Percentiles rank a stretch among this genome's conserved stretches.
phyloP scores from a whole-genome alignment of 1,140 invertebrate genomes.

The Oncopodura yosiiana region DNA sequence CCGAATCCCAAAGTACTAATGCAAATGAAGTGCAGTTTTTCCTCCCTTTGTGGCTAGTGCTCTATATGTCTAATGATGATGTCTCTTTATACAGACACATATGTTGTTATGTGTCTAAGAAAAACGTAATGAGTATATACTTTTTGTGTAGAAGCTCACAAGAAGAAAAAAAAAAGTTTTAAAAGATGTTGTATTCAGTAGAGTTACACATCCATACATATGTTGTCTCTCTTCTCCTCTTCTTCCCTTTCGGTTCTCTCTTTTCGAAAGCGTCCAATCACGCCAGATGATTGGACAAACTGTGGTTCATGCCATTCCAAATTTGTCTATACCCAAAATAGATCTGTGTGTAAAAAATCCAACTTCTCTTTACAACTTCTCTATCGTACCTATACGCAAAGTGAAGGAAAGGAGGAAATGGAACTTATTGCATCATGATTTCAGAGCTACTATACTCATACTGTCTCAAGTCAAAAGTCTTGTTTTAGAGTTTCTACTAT shows the following conservation, averaged over 20 bases:
- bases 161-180: not conserved
- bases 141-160: not conserved
- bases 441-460: no score
- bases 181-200: not conserved
- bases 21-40: constrained; percentile 35
- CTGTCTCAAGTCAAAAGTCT: no score
- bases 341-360: constrained; percentile 28
- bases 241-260: constrained; percentile 23
- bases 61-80: constrained; percentile 14
- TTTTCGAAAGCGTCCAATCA: constrained; percentile 33
- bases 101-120: no score
- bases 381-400: no score
- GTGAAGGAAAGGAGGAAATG: no score
- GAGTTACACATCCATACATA: no score
- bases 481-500: no score
- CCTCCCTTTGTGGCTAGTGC: constrained; percentile 22
- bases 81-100: not conserved
- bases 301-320: constrained; percentile 37
- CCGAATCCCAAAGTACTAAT: constrained; percentile 29
- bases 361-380: constrained; percentile 7
- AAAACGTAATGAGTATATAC: no score
- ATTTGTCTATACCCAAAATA: constrained; percentile 36
- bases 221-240: no score
- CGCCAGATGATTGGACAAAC: constrained; percentile 36
- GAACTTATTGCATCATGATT: no score